Evolutionary conservation across 2,797 vertebrate genomes (phyloP), one percentile per base, ranked within the genome.

Genomic region (Darevskia mixta): DNA sequence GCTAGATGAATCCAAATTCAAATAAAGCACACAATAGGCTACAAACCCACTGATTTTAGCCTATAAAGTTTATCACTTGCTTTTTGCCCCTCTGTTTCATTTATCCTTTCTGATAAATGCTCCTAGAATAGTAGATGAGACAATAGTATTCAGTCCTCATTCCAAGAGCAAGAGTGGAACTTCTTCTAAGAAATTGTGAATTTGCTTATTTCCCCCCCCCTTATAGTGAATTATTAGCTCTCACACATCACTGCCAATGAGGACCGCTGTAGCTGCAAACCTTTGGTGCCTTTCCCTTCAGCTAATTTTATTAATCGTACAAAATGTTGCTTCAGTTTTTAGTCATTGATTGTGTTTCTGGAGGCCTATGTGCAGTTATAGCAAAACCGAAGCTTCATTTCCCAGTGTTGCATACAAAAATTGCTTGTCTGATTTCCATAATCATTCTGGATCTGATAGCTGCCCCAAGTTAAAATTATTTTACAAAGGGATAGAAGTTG

Each of bases 1-100:
- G 58, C 66, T 58, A 25, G 80, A 83, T 76, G 81, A 45, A 82
- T 77, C 58, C 61, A 72, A 18, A 55, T 73, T 87, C 86, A 87
- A 15, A 73, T 73, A 81, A 87, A 81, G n/a, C 23, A 10, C 18
- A 61, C 49, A 81, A 73, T n/a, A 72, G 67, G 49, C 15, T 43
- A 13, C 23, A 41, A 20, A 43, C 3, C 8, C 23, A 20, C 61
- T 83, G 45, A 72, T 67, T 77, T 77, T 18, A 69, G 41, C 20
- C 5, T 75, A 13, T 67, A 64, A 41, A 17, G 38, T 73, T 82
- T 38, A 49, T 61, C 8, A 45, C n/a, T 32, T 49, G 43, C n/a
- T 20, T 35, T 38, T 87, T 13, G 25, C 41, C 38, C 13, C 58
- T 75, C 73, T 38, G 2, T 58, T 71, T 77, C 72, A 69, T 45